Evolutionary conservation across 2,888 invertebrate genomes (phyloP), one percentile per base, ranked within the genome.

Genomic region (Ferrisia virgata): DNA sequence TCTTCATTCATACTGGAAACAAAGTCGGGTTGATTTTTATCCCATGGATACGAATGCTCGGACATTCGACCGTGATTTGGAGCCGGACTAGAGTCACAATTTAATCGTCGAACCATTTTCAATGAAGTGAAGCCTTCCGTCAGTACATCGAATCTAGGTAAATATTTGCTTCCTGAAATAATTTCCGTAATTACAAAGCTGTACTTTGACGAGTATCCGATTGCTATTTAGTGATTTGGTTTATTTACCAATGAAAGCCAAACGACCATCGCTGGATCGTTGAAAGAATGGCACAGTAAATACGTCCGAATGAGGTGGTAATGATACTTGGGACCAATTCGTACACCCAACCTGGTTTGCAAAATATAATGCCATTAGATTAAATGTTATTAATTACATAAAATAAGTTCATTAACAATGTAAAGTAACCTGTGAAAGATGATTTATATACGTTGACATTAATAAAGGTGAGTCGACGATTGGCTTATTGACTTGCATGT

Each of bases 401-500:
- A 79, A 13, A 22, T 15, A 53, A 53, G 9, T 8, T 22, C 18
- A 18, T 8, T 15, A 81, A 22, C 25, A 28, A 28, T 22, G 13
- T 47, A n/a, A 25, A 22, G 22, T 84, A 84, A 93, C 93, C 89
- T 97, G 97, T 2, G 96, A 96, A 87, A 98, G 90, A 89, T 98
- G 97, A 87, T 94, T 94, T 88, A 95, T 93, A 88, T 98, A 98
- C 87, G 97, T 97, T 4, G 96, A 95, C 96, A 98, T 96, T 0
- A 98, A 90, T 82, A 98, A 90, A 0, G 98, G 97, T 0, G 98
- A 98, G 87, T 97, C 96, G 6, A 96, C 93, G 86, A 98, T 98
- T 0, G 97, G 95, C 86, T 93, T 92, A 88, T 96, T 96, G 33
- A 96, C 94, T 90, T 98, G 98, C 92, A 96, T 95, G 87, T 97